Evolutionary conservation across 2,797 vertebrate species (phyloP), one percentile per base, ranked within the genome.

Genomic region (Myiotriccus ornatus): DNA sequence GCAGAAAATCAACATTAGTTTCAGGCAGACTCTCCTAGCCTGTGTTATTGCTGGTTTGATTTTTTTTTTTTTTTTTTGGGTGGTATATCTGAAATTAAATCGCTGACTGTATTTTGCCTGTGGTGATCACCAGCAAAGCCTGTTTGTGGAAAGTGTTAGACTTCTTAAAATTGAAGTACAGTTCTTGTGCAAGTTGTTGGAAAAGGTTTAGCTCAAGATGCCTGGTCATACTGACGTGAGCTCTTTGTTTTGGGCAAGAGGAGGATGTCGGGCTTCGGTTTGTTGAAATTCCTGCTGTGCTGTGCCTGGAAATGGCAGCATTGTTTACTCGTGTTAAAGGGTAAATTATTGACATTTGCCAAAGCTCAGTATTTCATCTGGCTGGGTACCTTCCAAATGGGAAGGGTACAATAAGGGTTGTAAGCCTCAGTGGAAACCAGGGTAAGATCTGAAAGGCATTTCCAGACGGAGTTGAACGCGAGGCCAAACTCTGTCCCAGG

Each of bases 71-170:
- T 71, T 32, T 50, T 49, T 85, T 65, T 7, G 53, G 49, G 32
- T 80, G 52, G 47, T 52, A 16, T 70, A 88, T 64, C 55, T 94
- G 82, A 84, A 88, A 94, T 96, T 34, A 89, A 94, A 94, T 89
- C 21, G 1, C 89, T 80, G 73, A 27, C 59, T 93, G 55, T 89
- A 10, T 84, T 94, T 95, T 93, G 63, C 89, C 77, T 49, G 53
- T 84, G 77, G 70, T 95, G 70, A 76, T 90, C 77, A 59, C 50
- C 43, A 73, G 67, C 68, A 82, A 93, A 94, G 35, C 37, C 35
- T 57, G 39, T 64, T 85, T 76, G 39, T 89, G 77, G 47, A 41
- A 91, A 82, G 53, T 11, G 30, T 81, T 76, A 76, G 68, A 30
- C 55, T 90, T 93, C 55, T 84, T 82, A 44, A 87, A 83, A 73